Base-by-base conservation (phyloP, 2,113 vertebrate genomes). In the Eubucco bourcierii region DNA sequence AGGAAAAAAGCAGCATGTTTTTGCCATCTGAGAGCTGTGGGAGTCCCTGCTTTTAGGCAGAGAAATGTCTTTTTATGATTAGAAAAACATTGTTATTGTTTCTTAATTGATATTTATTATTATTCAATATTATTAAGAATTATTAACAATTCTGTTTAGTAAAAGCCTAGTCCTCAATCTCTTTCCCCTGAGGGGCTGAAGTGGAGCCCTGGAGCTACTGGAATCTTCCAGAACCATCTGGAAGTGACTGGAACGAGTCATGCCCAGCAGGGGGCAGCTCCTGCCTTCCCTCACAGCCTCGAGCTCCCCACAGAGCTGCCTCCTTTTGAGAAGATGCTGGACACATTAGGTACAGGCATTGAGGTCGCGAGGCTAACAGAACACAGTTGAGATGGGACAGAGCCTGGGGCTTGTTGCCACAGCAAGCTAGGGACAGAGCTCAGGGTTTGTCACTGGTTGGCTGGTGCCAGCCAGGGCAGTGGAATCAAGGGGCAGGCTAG, bases 341-440 rank as follows among this genome's bases (percentile, higher is more conserved):
- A 5, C 59, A 5, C 4, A 0, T 5, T 5, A 2, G 9, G 33
- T 29, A 2, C 8, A 4, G 55, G 55, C 13, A 1, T 6, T 5
- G 1, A 7, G 23, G 33, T 18, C 6, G 7, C 44, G 63, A 18
- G 34, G 27, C 50, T 24, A 52, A 25, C 50, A 34, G 63, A 33
- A 6, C 1, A 0, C 27, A 3, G 34, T 23, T 0, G 4, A 60
- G 41, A 15, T 15, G 33, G 5, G 14, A 12, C 23, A 4, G 59
- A 28, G 74, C 24, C 25, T 0, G 2, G 15, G 15, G 10, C 20
- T 18, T 1, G 5, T 41, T 14, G 1, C 23, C 3, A 4, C 23
- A 52, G 50, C 50, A 25, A 52, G 23, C 50, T 52, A 52, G 6
- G 59, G 10, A 14, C 25, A 5, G 58, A 27, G 67, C 17, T 15